A percentile compares a stretch with the other conserved stretches of the same genome.
These are phyloP conservation scores for Heliconius eleuchia DNA, from an alignment of 1,140 invertebrate genomes.

Conservation along the genomic window DNA sequence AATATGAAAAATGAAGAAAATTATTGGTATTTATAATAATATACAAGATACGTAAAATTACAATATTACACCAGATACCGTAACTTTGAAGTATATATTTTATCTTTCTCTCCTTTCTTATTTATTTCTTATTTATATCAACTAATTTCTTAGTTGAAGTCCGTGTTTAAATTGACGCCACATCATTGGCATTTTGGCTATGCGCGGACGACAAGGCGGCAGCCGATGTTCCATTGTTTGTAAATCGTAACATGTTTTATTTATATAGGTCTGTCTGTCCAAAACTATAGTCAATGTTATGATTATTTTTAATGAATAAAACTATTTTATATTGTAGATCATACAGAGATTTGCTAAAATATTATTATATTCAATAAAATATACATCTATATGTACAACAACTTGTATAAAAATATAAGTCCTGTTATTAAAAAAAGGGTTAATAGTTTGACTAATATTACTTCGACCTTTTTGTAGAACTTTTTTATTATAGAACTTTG, in stretches of 20 bases:
- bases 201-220: constrained; percentile 58
- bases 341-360: background rate
- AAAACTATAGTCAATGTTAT: constrained; percentile 22
- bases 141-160: constrained; percentile 35
- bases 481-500: no score
- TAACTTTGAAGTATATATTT: no score
- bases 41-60: background rate
- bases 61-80: no score
- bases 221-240: constrained; percentile 73
- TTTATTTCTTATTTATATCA: constrained; percentile 12
- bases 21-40: background rate
- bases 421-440: no score
- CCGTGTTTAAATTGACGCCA: constrained; percentile 60
- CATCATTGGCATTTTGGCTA: constrained; percentile 58
- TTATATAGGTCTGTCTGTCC: constrained; percentile 17
- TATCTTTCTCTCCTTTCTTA: background rate
- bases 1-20: no score
- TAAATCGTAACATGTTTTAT: constrained; percentile 60
- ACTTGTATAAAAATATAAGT: background rate
- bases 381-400: background rate
- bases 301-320: background rate
- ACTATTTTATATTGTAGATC: background rate
- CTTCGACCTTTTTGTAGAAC: no score
- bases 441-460: no score
- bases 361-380: background rate